Percentiles rank a stretch among this genome's conserved stretches.
Conservation (phyloP, 2,113 vertebrate species). For the Osmerus eperlanus region DNA sequence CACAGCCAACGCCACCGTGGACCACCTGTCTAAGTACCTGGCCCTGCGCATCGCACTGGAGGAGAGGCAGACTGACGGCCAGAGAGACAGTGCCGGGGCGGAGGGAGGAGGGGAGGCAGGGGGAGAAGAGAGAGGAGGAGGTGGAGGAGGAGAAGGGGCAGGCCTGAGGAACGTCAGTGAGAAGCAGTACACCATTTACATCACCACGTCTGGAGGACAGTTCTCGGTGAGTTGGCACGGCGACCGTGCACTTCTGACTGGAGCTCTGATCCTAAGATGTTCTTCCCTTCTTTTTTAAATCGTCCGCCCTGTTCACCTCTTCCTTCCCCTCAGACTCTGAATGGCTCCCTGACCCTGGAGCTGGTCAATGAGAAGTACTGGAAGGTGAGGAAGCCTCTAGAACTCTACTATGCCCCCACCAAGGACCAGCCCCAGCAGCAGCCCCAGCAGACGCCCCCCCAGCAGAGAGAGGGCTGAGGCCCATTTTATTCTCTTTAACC, state of each 20-base stretch:
- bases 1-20: conserved; percentile 85
- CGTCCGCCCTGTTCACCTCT: background rate
- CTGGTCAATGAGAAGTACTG: conserved; percentile 89
- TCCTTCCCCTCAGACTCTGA: conserved; percentile 70
- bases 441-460: conserved; percentile 55
- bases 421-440: conserved; percentile 73
- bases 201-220: conserved; percentile 76
- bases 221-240: conserved; percentile 75
- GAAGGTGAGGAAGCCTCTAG: conserved; percentile 83
- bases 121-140: conserved; percentile 9
- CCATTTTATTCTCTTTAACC: background rate
- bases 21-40: conserved; percentile 88
- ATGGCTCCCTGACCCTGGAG: conserved; percentile 86
- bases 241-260: background rate
- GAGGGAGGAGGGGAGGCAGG: conserved; percentile 25
- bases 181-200: conserved; percentile 92
- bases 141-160: conserved; percentile 43
- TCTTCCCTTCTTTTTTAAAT: background rate
- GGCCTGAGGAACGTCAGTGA: conserved; percentile 71
- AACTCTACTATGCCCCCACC: conserved; percentile 85
- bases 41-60: conserved; percentile 86
- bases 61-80: conserved; percentile 58
- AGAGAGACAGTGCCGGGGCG: conserved; percentile 17
- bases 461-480: conserved; percentile 1
- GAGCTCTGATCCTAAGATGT: background rate